phyloP scores from a whole-genome alignment of 2,113 vertebrate species.

The Tichodroma muraria region DNA sequence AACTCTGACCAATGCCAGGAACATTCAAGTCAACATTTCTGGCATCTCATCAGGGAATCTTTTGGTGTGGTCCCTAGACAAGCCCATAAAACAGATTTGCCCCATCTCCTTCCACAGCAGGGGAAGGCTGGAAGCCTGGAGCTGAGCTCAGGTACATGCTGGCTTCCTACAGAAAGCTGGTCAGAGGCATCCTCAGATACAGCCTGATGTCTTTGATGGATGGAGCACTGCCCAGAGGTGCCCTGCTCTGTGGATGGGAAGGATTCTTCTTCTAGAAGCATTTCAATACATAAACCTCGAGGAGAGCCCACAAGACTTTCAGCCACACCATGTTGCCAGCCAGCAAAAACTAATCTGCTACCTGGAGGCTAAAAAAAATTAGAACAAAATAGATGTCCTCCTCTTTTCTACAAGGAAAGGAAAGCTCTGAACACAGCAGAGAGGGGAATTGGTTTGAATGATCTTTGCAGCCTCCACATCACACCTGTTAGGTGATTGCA shows the following conservation, averaged over 20 bases:
- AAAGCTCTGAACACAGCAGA: neutral
- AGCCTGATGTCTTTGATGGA: neutral
- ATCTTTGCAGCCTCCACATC: neutral
- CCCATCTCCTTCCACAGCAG: neutral
- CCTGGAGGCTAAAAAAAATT: neutral
- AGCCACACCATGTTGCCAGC: neutral
- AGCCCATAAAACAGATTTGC: fast-evolving
- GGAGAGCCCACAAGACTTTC: neutral
- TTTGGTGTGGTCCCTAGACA: neutral
- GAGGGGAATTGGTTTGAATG: neutral
- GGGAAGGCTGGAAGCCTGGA: neutral
- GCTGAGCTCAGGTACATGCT: neutral
- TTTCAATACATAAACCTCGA: neutral
- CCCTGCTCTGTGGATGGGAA: neutral
- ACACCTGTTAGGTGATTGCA: neutral
- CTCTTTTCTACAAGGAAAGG: neutral
- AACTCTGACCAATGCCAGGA: neutral
- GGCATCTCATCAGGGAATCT: neutral
- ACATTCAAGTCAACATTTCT: neutral
- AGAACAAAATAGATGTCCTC: neutral
- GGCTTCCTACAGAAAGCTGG: neutral
- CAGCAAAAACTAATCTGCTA: neutral
- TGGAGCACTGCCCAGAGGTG: neutral
- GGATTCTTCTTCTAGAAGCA: neutral
- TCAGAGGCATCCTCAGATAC: neutral